A percentile compares a stretch with the other conserved stretches of the same genome.
Evolutionary conservation across 2,797 vertebrate species (phyloP).

Genomic region (Tenualosa thibaudeaui): DNA sequence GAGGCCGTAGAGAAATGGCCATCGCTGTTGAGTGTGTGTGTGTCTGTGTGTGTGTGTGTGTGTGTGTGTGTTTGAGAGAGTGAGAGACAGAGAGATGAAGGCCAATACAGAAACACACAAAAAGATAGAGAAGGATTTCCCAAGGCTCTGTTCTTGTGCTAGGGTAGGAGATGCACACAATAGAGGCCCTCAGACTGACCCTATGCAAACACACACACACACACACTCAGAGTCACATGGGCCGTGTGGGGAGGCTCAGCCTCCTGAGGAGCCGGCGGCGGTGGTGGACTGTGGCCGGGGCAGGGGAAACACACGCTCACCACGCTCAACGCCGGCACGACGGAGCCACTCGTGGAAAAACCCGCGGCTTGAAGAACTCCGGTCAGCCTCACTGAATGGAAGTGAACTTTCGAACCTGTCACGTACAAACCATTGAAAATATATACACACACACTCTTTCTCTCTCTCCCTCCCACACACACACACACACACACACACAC

Average conservation of each 20-base stretch:
- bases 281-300: neutral
- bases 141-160: neutral
- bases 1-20: neutral
- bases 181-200: neutral
- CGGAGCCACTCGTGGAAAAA: slow-evolving; percentile 13
- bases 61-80: too few relatives aligned
- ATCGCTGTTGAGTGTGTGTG: too few relatives aligned
- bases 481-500: slow-evolving; percentile 7
- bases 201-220: neutral
- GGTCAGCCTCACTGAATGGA: neutral
- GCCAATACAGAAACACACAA: neutral
- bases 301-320: slow-evolving; percentile 13
- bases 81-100: too few relatives aligned
- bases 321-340: neutral
- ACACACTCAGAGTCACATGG: neutral
- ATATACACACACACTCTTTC: slow-evolving; percentile 1
- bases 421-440: neutral
- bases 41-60: too few relatives aligned
- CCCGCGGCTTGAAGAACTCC: neutral
- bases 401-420: slow-evolving; percentile 46
- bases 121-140: neutral
- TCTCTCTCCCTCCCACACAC: slow-evolving; percentile 11
- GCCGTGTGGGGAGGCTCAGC: neutral
- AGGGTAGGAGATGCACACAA: neutral
- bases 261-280: neutral